Conservation (phyloP, 1,140 invertebrate genomes). For the Archivesica marissinica region DNA sequence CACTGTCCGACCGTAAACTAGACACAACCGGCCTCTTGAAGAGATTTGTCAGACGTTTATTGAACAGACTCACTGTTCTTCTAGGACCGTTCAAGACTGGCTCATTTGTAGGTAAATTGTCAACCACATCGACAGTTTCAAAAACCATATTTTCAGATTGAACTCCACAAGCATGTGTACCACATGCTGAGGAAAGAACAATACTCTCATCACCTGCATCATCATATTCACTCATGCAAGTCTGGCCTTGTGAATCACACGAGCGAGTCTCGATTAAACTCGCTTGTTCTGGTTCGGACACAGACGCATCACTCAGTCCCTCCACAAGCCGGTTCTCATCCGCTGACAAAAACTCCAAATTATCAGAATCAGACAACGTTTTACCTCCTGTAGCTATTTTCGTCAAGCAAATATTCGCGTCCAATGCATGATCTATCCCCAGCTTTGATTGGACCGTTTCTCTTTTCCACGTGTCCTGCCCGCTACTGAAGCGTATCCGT, state of each 20-base stretch:
- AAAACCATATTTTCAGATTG: not conserved
- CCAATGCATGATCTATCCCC: not conserved
- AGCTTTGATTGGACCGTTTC: not conserved
- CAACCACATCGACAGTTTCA: not conserved
- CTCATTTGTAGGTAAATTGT: slow-evolving; percentile 14
- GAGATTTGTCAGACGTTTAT: not conserved
- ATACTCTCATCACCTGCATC: too few species aligned
- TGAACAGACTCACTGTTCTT: not conserved
- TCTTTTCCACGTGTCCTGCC: slow-evolving; percentile 20
- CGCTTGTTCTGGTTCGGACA: not conserved
- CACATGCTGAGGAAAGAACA: too few species aligned
- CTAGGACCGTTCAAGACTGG: not conserved
- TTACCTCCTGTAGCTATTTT: not conserved
- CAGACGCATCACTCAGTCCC: slow-evolving; percentile 29
- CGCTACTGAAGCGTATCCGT: slow-evolving; percentile 44
- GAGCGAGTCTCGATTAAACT: not conserved
- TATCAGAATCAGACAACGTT: not conserved
- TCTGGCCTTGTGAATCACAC: not conserved
- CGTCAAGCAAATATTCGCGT: not conserved
- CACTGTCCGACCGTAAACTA: slow-evolving; percentile 45
- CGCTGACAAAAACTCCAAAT: slow-evolving; percentile 23
- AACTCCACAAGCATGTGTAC: too few species aligned
- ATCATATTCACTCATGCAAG: too few species aligned
- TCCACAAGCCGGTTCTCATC: slow-evolving; percentile 35
- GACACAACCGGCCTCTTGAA: slow-evolving; percentile 25